Evolutionary conservation across 2,113 vertebrate species (phyloP).

Genomic region (Nansenia antarctica): DNA sequence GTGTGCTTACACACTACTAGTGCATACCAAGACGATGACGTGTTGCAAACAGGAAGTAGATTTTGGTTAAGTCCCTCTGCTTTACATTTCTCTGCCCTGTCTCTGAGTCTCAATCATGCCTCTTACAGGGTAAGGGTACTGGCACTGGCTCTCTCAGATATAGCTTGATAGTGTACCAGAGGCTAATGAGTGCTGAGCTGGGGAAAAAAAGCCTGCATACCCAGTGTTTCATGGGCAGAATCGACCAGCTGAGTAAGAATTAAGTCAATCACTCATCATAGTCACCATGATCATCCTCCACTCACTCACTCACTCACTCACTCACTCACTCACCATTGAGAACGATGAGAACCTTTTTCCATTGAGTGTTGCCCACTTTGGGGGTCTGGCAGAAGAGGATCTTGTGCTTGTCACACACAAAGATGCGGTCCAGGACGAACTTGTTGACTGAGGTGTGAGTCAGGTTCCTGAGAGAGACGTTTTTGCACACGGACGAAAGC

Average conservation of each 20-base stretch:
- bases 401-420: constrained; percentile 96
- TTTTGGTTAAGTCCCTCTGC: too few species aligned
- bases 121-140: too few species aligned
- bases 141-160: too few species aligned
- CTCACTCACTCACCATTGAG: constrained; percentile 83
- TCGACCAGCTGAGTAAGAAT: background rate
- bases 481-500: constrained; percentile 82
- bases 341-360: constrained; percentile 99
- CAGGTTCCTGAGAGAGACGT: constrained; percentile 82
- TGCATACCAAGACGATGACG: too few species aligned
- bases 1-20: too few species aligned
- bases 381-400: constrained; percentile 98
- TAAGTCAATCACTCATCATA: background rate
- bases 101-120: too few species aligned
- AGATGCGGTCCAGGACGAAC: constrained; percentile 96
- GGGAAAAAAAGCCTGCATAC: too few species aligned
- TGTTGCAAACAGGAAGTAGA: too few species aligned
- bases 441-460: constrained; percentile 87
- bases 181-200: too few species aligned
- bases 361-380: constrained; percentile 98
- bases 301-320: background rate
- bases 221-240: too few species aligned
- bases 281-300: background rate
- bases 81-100: too few species aligned
- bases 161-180: too few species aligned